Evolutionary conservation across 2,797 vertebrate genomes (phyloP).

Genomic region (Cyprinella venusta): DNA sequence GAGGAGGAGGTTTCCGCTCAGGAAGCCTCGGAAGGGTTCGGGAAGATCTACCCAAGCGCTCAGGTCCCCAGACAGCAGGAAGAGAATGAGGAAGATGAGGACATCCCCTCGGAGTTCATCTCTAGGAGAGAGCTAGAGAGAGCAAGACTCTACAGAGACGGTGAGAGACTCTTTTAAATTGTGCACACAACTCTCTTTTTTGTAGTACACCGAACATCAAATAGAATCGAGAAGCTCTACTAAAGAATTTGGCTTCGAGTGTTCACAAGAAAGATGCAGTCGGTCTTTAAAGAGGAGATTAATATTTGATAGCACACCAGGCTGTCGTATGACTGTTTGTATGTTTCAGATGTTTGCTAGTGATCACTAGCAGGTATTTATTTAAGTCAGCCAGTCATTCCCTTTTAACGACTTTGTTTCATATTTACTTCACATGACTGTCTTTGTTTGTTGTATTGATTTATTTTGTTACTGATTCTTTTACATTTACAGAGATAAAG

Average conservation of each 20-base stretch:
- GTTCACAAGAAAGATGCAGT: not conserved
- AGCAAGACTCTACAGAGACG: conserved; percentile 89
- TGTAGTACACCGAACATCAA: conserved; percentile 22
- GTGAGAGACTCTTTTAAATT: conserved; percentile 70
- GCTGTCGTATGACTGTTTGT: conserved; percentile 1
- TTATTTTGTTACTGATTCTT: not conserved
- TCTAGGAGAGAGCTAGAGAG: conserved; percentile 92
- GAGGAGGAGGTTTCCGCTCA: conserved; percentile 59
- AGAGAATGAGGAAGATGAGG: conserved; percentile 80
- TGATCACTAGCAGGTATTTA: not conserved
- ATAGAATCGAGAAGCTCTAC: conserved; percentile 25
- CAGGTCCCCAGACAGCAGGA: conserved; percentile 76
- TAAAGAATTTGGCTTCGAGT: conserved; percentile 1
- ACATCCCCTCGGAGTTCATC: conserved; percentile 88
- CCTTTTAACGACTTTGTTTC: not conserved
- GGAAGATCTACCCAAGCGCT: conserved; percentile 89
- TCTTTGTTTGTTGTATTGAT: not conserved
- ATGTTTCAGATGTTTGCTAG: not conserved
- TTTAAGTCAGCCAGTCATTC: not conserved
- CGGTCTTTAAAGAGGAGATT: conserved; percentile 17
- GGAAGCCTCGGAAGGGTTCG: conserved; percentile 81
- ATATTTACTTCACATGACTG: not conserved
- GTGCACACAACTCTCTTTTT: conserved; percentile 10
- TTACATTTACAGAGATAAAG: conserved; percentile 86
- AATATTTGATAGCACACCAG: conserved; percentile 27